Evolutionary conservation across 2,113 vertebrate species (phyloP), one percentile per base, ranked within the genome.

Genomic region (Tiliqua scincoides): DNA sequence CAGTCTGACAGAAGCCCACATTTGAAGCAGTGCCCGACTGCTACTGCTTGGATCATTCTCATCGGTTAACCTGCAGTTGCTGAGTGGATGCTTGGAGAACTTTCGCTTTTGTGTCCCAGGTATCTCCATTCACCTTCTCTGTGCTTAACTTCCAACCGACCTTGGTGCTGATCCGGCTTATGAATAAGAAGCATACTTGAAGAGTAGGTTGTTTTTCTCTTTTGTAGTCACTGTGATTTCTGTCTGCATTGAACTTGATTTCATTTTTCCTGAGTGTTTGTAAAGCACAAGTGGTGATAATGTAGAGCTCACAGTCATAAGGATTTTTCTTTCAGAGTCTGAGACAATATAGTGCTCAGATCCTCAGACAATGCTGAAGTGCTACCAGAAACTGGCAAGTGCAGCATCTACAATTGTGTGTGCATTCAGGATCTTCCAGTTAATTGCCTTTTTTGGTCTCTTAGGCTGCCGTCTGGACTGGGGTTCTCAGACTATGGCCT

Each of bases 121-220:
- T 35, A 18, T 62, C 48, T 85, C 67, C 68, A 27, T 77, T 67
- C n/a, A 3, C 62, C 43, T 37, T 1, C 11, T 5, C 10, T 8
- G 32, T 30, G 8, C 23, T 77, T 68, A n/a, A 20, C 65, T n/a
- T 87, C 32, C 40, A 63, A 67, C 83, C 83, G 62, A 30, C 62
- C 87, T 87, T 7, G 63, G 27, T 0, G 23, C n/a, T 52, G 1
- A 61, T 85, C n/a, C 86, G 70, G 27, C 87, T 27, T 87, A 48
- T 70, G 74, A 80, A 75, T 86, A 68, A 20, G 78, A 70, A 84
- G 75, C 57, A 87, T 80, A n/a, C 63, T 91, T 77, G 88, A 32
- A 86, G 83, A 1, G 88, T 77, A 84, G 84, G 85, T 83, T 86
- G 0, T 65, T 89, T 88, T 86, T 90, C 84, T 61, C 35, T 70